These are phyloP conservation scores for Bimastos eiseni DNA, from an alignment of 2,888 invertebrate genomes.

Conservation along the genomic window DNA sequence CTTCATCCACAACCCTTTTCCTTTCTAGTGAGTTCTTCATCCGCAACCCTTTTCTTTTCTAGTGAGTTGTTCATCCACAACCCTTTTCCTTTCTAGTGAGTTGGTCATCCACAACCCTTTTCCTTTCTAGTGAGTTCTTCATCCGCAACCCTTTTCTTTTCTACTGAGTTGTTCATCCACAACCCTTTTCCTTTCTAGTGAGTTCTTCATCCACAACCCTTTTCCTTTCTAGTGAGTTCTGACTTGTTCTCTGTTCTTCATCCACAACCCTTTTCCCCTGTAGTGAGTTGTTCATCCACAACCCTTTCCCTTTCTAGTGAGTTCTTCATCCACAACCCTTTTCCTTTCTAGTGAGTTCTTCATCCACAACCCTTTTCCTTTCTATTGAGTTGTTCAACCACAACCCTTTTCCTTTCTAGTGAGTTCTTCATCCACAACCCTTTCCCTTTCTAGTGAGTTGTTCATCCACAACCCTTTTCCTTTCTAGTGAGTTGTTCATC, in stretches of 20 bases:
- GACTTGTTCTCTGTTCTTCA: neutral
- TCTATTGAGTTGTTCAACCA: neutral
- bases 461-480: too few relatives aligned
- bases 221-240: neutral
- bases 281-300: neutral
- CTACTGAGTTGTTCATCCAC: neutral
- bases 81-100: neutral
- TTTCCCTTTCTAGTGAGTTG: neutral
- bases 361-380: neutral
- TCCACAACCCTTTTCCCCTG: too few relatives aligned
- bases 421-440: neutral
- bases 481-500: too few relatives aligned
- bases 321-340: neutral
- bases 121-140: too few relatives aligned
- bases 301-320: neutral
- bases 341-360: too few relatives aligned
- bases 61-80: neutral
- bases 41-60: too few relatives aligned
- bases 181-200: too few relatives aligned
- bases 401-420: too few relatives aligned
- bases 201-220: neutral
- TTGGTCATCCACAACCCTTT: too few relatives aligned
- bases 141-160: neutral
- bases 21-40: too few relatives aligned
- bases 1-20: too few relatives aligned